phyloP scores from a whole-genome alignment of 2,797 vertebrate species.

The Gobionotothen gibberifrons region DNA sequence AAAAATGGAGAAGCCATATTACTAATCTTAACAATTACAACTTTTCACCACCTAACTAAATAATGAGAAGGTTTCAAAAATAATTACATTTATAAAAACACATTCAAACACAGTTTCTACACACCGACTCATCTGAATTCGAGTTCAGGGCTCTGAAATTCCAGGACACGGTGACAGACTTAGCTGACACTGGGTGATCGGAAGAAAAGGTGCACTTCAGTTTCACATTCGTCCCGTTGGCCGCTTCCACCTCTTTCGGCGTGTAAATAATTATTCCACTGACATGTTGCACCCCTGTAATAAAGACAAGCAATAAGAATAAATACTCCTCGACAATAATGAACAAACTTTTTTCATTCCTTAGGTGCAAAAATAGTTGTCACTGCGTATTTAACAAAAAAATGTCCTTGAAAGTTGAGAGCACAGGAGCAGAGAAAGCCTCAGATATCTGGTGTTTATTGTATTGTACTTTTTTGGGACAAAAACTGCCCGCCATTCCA shows the following conservation, averaged over 20 bases:
- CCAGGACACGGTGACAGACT: constrained; percentile 85
- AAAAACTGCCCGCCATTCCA: background rate
- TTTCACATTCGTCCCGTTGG: constrained; percentile 88
- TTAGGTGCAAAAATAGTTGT: background rate
- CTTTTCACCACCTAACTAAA: background rate
- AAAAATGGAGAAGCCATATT: background rate
- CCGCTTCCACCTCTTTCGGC: constrained; percentile 79
- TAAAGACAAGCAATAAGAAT: constrained; percentile 16
- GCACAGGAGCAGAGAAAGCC: background rate
- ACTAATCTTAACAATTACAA: too few relatives aligned
- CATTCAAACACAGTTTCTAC: constrained; percentile 49
- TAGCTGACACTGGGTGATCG: constrained; percentile 53
- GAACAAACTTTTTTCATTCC: background rate
- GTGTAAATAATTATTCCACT: constrained; percentile 86
- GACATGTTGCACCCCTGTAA: constrained; percentile 77
- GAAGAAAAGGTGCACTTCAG: constrained; percentile 93
- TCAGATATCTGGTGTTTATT: background rate
- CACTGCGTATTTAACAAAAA: background rate
- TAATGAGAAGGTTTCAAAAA: too few relatives aligned
- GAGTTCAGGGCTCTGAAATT: constrained; percentile 84
- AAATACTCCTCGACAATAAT: background rate
- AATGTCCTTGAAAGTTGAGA: background rate
- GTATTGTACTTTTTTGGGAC: background rate
- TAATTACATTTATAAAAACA: background rate
- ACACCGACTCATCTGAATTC: constrained; percentile 83